phyloP scores from a whole-genome alignment of 1,140 invertebrate species.

The Pissodes strobi region DNA sequence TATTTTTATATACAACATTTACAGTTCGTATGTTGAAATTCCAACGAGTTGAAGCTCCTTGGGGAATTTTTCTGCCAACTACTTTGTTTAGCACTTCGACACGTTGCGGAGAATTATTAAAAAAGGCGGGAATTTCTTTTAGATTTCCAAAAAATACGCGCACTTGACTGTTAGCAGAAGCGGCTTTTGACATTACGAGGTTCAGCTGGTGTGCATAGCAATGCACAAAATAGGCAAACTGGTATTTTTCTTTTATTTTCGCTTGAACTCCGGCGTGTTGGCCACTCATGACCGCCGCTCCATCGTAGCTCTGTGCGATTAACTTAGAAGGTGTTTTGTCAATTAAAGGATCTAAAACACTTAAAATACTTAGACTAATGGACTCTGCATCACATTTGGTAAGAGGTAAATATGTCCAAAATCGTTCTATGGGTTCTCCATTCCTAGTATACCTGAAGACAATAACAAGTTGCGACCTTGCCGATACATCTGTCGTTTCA shows the following conservation, averaged over 20 bases:
- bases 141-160: conserved; percentile 45
- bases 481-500: conserved; percentile 46
- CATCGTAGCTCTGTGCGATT: conserved; percentile 33
- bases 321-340: conserved; percentile 13
- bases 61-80: conserved; percentile 18
- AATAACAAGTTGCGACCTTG: conserved; percentile 43
- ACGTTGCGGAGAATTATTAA: conserved; percentile 24
- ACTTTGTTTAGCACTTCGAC: conserved; percentile 24
- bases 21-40: conserved; percentile 28
- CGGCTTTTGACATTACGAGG: conserved; percentile 48
- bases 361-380: conserved; percentile 32
- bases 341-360: conserved; percentile 40
- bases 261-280: conserved; percentile 23
- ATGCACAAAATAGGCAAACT: conserved; percentile 46
- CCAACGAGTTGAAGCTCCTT: conserved; percentile 8
- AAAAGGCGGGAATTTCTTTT: conserved; percentile 24
- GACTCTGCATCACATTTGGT: neutral
- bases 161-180: conserved; percentile 41
- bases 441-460: conserved; percentile 44
- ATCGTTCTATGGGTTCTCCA: conserved; percentile 45
- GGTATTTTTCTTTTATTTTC: conserved; percentile 29
- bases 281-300: conserved; percentile 30
- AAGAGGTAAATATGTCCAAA: conserved; percentile 37
- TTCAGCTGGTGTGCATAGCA: conserved; percentile 53
- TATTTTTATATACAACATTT: conserved; percentile 17